phyloP scores from a whole-genome alignment of 2,797 vertebrate species.

The Alosa sapidissima region DNA sequence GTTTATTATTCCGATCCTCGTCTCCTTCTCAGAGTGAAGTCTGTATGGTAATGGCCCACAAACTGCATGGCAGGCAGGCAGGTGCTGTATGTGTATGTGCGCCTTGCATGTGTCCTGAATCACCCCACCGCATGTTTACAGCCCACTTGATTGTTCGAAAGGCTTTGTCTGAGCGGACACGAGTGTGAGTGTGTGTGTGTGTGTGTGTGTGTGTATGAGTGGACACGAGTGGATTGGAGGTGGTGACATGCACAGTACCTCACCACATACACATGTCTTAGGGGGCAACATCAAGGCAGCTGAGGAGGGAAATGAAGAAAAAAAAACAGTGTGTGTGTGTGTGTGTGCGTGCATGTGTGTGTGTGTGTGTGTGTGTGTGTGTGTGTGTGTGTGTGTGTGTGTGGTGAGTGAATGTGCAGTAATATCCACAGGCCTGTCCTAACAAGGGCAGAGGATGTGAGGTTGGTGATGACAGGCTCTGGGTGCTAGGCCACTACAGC shows the following conservation, averaged over 20 bases:
- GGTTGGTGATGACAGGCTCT: neutral
- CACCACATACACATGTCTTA: neutral
- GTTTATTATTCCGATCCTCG: neutral
- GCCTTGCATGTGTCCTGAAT: neutral
- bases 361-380: no score
- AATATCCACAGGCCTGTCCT: no score
- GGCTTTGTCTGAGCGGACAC: conserved; percentile 46
- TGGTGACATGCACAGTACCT: conserved; percentile 34
- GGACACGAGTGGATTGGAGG: conserved; percentile 44
- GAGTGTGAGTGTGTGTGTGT: neutral
- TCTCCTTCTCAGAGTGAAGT: neutral
- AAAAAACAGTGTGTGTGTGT: neutral
- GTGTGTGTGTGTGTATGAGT: conserved; percentile 19
- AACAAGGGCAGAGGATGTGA: neutral
- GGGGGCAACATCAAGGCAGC: conserved; percentile 3
- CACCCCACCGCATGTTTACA: neutral
- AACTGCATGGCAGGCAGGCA: neutral
- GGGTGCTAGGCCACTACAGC: neutral
- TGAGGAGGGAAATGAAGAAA: neutral
- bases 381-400: neutral
- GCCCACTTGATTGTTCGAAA: conserved; percentile 36
- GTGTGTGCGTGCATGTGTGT: neutral
- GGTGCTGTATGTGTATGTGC: neutral
- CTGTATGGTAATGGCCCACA: neutral
- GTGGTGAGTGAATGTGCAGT: neutral